These are phyloP conservation scores for Leucania comma DNA, from an alignment of 2,888 invertebrate species.

Conservation along the genomic window DNA sequence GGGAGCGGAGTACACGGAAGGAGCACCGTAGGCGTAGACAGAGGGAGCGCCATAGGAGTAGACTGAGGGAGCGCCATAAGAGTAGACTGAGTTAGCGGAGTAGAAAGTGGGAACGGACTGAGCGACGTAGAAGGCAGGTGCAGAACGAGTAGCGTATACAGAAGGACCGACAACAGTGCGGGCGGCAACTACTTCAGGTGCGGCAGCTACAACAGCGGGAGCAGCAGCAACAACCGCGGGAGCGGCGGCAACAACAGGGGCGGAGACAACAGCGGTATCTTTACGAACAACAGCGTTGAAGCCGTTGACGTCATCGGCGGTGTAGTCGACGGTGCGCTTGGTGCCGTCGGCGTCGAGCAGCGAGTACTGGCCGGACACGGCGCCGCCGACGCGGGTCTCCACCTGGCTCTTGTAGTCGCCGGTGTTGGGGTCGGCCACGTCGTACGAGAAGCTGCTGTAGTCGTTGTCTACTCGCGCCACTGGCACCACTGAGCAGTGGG, in stretches of 20 bases:
- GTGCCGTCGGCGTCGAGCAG: constrained; percentile 89
- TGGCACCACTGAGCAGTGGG: constrained; percentile 80
- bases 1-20: constrained; percentile 56
- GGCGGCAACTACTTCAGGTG: constrained; percentile 65
- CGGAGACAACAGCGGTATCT: constrained; percentile 80
- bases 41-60: constrained; percentile 51
- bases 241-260: constrained; percentile 60
- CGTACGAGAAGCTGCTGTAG: constrained; percentile 87
- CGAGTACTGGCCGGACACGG: constrained; percentile 89
- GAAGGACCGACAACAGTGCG: constrained; percentile 60
- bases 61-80: constrained; percentile 48
- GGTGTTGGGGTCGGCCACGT: constrained; percentile 89
- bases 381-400: constrained; percentile 87
- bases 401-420: constrained; percentile 90
- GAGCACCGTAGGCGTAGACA: constrained; percentile 52
- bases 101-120: constrained; percentile 58
- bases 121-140: constrained; percentile 55
- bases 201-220: constrained; percentile 60
- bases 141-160: constrained; percentile 59
- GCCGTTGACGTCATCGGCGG: constrained; percentile 87
- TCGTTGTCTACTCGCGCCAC: constrained; percentile 78
- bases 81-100: constrained; percentile 33
- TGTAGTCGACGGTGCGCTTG: constrained; percentile 89
- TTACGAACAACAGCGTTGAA: constrained; percentile 91
- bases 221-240: constrained; percentile 56